phyloP scores from a whole-genome alignment of 2,113 vertebrate species.

The Oreocharis arfaki region DNA sequence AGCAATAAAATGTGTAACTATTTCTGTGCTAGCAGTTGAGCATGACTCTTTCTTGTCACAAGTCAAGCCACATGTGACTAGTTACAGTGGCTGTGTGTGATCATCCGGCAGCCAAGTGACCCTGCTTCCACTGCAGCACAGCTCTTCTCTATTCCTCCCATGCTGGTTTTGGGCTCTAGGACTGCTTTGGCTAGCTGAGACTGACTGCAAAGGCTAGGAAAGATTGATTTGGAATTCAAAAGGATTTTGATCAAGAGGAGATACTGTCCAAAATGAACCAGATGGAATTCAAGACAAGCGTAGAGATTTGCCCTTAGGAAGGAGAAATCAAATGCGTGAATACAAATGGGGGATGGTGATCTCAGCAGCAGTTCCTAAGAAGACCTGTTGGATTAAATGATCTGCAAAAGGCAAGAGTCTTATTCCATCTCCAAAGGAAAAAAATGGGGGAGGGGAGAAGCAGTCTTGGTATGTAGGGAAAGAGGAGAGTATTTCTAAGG shows the following conservation, averaged over 20 bases:
- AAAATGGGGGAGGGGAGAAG: background rate
- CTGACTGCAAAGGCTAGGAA: background rate
- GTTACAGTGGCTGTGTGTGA: background rate
- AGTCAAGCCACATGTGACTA: background rate
- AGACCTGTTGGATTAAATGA: background rate
- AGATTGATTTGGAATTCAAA: background rate
- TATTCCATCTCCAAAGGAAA: background rate
- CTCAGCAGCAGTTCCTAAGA: background rate
- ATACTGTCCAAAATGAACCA: background rate
- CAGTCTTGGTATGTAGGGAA: background rate
- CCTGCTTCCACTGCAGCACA: background rate
- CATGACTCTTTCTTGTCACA: background rate
- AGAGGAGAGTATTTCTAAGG: background rate
- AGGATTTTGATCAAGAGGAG: constrained; percentile 3
- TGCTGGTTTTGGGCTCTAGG: background rate
- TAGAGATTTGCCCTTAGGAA: background rate
- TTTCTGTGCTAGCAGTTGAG: background rate
- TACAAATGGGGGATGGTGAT: background rate
- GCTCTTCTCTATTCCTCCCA: background rate
- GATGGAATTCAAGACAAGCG: background rate
- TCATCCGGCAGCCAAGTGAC: background rate
- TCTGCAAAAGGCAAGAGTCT: background rate
- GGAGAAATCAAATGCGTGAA: background rate
- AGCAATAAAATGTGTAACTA: background rate
- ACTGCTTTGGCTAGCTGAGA: background rate